Conservation (phyloP, 2,888 invertebrate genomes). For the Cynaeus angustus region DNA sequence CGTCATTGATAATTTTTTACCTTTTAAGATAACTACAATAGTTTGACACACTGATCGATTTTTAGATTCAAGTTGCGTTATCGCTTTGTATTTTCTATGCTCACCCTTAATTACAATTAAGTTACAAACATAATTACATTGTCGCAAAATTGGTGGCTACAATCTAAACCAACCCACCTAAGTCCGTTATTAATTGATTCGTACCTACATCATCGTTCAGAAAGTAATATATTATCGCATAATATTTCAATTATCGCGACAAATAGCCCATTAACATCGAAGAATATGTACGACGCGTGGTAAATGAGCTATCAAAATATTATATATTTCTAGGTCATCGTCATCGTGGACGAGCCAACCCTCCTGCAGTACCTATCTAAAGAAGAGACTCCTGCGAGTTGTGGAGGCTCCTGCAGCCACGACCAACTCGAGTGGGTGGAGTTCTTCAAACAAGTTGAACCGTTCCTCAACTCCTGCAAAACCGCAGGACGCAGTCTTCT, state of each 20-base stretch:
- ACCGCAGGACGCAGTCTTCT: slow-evolving; percentile 79
- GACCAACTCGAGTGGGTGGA: slow-evolving; percentile 84
- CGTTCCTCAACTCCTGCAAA: slow-evolving; percentile 79
- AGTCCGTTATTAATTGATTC: slow-evolving; percentile 22
- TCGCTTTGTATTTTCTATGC: too few relatives aligned
- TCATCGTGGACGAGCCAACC: slow-evolving; percentile 71
- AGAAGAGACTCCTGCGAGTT: slow-evolving; percentile 73
- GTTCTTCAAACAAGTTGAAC: slow-evolving; percentile 83
- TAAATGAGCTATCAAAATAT: slow-evolving; percentile 28
- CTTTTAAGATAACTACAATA: too few relatives aligned
- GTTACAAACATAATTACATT: slow-evolving; percentile 21
- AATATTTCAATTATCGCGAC: slow-evolving; percentile 35
- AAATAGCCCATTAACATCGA: slow-evolving; percentile 28
- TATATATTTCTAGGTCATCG: slow-evolving; percentile 70
- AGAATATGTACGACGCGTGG: slow-evolving; percentile 29
- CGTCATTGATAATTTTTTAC: too few relatives aligned
- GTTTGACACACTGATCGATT: too few relatives aligned
- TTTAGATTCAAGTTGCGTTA: too few relatives aligned
- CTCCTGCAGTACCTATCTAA: slow-evolving; percentile 72
- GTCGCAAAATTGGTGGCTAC: slow-evolving; percentile 6
- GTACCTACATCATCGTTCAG: slow-evolving; percentile 32
- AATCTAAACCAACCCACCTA: slow-evolving; percentile 20
- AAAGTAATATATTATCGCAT: slow-evolving; percentile 23
- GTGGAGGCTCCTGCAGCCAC: slow-evolving; percentile 78
- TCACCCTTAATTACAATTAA: too few relatives aligned